Evolutionary conservation across 2,888 invertebrate species (phyloP), one percentile per base, ranked within the genome.

Genomic region (Dusona sp.): DNA sequence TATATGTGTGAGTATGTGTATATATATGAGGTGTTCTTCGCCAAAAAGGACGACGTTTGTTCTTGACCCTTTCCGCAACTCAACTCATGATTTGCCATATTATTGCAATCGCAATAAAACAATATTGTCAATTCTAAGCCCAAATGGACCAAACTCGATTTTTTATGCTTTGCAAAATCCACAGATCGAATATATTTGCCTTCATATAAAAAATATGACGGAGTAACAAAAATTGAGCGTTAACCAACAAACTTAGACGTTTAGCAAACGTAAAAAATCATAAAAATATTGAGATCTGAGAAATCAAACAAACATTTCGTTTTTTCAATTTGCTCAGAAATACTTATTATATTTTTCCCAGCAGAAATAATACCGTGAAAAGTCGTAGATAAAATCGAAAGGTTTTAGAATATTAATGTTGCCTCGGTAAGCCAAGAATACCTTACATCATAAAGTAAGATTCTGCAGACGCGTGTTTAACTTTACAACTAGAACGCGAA

Each of bases 391-490:
- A 13, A 13, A 57, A 61, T 61, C 25, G 16, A 22, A 25, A 25
- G 25, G 29, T 61, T 61, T 29, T 29, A 16, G 11, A 25, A 57
- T 57, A 19, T 57, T 3, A 57, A 57, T 57, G 57, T 25, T 25
- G 13, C 9, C 13, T 57, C 25, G 3, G 51, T 11, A 8, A 25
- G 48, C 73, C 8, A 38, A 36, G 19, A 68, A 48, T 13, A 73
- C 22, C 33, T 4, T 38, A 65, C 11, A 3, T 22, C n/a, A 4
- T 3, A 33, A 16, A 33, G n/a, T 48, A 45, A 57, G 57, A 57
- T 19, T n/a, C 54, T 25, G 33, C 68, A 29, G 29, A 78, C 51
- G 54, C 25, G 29, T 79, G n/a, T 79, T 79, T 70, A 45, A 68
- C 70, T 57, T 70, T 57, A 54, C 33, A 79, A 33, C 45, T 29